Evolutionary conservation across 2,888 invertebrate species (phyloP), one percentile per base, ranked within the genome.

Genomic region (Odontocolon sp.): DNA sequence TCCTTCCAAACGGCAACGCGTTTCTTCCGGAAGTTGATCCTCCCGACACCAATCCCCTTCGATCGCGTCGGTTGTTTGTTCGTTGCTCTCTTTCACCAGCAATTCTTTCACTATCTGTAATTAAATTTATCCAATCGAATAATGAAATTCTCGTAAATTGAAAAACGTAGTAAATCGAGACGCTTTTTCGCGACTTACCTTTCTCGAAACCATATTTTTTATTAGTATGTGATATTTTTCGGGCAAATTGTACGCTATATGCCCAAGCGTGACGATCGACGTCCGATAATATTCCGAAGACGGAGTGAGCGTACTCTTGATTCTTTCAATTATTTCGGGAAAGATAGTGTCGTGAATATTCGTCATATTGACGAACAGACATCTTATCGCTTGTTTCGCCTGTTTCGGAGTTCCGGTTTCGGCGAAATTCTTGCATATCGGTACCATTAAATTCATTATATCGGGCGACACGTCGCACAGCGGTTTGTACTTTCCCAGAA

Each of bases 321-420:
- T 91, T 71, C 94, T 94, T 83, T 97, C 97, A 86, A 97, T 92
- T 82, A 97, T 95, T 83, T 95, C 95, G 1, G 95, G 95, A 91
- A 97, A 97, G 82, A 96, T 94, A 66, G 93, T 93, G 83, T 95
- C 95, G 87, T 94, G 94, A 85, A 94, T 90, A 61, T 91, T 90
- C 5, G 92, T 92, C 91, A 96, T 95, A 90, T 97, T 97, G 52
- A 96, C 95, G 90, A 94, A 96, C 64, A 99, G 94, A 91, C 98
- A 99, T 82, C 97, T 94, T 76, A 99, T 95, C 2, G 99, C 98
- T 86, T 98, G 98, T 91, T 99, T 99, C 3, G 98, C 98, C 91
- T 99, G 98, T 90, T 98, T 98, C 0, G 97, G 95, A 2, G 97
- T 96, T 8, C 99, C 99, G 45, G 94, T 94, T 85, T 96, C 95